Evolutionary conservation across 1,140 invertebrate species (phyloP), one percentile per base, ranked within the genome.

Genomic region (Acromyrmex charruanus): DNA sequence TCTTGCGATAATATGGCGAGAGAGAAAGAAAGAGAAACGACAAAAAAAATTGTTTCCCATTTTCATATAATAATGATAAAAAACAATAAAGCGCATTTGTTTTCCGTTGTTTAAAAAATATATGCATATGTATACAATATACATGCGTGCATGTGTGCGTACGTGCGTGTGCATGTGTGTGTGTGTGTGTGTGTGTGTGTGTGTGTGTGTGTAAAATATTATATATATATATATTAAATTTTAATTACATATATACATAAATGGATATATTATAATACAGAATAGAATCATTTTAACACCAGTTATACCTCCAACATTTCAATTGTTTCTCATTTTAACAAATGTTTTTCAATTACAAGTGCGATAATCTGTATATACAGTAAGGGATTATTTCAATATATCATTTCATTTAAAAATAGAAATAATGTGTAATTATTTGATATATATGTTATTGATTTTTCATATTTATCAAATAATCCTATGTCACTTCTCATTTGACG

Each of bases 1-100:
- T 75, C 10, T 39, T 3, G n/a, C 18, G 61, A 91, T 91, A 91
- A 90, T 5, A 53, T 3, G 6, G n/a, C 59, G n/a, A 77, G 10
- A 65, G 35, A 35, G 5, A 21, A 16, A 21, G 4, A 12, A 2
- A 59, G 9, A 7, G 31, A 66, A 44, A 77, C 53, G 12, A 71
- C 51, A 35, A 35, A 35, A 35, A 74, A 81, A 63, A 21, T 49
- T 51, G 28, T 86, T 35, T 35, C 6, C 1, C 3, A 7, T 7
- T 49, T 25, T 65, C 28, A 39, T 16, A n/a, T 21, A 28, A 61
- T n/a, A 61, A 79, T 28, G 1, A 7, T 31, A 85, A 80, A 39
- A 77, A 49, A 71, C 55, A 77, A 61, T 31, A 51, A 21, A 86
- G 3, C 3, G 28, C 44, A 63, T 18, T 31, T 31, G 31, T 35